phyloP scores from a whole-genome alignment of 2,113 vertebrate species.

The Meles meles region DNA sequence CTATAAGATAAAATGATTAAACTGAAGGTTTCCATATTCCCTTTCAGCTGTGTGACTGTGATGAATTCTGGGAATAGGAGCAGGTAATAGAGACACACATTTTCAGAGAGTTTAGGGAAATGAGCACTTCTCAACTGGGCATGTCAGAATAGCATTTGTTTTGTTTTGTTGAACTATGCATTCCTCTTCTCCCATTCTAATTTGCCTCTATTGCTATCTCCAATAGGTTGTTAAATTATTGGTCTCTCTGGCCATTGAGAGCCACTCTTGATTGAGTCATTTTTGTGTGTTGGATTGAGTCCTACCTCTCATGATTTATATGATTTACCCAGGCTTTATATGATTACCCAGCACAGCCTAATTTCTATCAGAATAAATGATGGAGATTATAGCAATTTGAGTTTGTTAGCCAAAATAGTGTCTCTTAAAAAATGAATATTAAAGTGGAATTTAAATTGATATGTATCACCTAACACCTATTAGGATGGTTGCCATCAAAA shows the following conservation, averaged over 20 bases:
- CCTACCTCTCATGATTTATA: not conserved
- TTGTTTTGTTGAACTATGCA: not conserved
- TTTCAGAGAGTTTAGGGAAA: not conserved
- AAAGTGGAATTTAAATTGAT: not conserved
- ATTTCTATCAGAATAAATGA: not conserved
- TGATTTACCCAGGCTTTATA: not conserved
- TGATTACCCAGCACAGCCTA: not conserved
- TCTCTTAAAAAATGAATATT: not conserved
- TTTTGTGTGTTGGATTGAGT: not conserved
- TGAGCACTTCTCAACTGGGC: not conserved
- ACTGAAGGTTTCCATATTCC: not conserved
- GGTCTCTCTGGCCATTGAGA: not conserved
- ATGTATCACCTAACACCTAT: not conserved
- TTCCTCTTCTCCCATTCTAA: not conserved
- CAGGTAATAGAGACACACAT: not conserved
- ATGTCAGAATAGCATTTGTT: not conserved
- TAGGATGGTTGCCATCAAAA: not conserved
- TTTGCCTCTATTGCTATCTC: not conserved
- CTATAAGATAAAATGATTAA: conserved; percentile 19
- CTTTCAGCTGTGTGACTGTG: not conserved
- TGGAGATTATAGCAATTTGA: not conserved
- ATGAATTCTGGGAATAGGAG: not conserved
- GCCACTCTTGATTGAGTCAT: not conserved
- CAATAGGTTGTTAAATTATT: not conserved
- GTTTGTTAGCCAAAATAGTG: not conserved